Base-by-base conservation (phyloP, 2,888 invertebrate genomes). In the Gymnocheta viridis region DNA sequence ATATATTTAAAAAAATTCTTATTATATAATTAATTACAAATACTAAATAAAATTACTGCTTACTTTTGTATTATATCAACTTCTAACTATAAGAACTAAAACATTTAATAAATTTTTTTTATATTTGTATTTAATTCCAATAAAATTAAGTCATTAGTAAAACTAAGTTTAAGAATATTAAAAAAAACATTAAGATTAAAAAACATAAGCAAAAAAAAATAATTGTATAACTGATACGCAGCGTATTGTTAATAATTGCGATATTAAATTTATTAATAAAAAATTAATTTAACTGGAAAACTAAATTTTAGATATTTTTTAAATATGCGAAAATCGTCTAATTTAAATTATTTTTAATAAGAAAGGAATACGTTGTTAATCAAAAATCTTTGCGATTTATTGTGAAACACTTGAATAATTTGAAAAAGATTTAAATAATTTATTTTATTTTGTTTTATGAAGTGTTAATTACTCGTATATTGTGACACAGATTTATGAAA, bases 91-190 rank as follows among this genome's bases (percentile, higher is more conserved):
- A 74, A 64, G 41, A 56, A 49, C 35, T 32, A 60, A 38, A 62
- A 69, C 22, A 38, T n/a, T 38, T 41, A 77, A 27, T 38, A 27
- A 35, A 51, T 44, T 32, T 17, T 58, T 51, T 49, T 76, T 1
- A 29, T 17, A n/a, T 29, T 44, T 73, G 27, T 76, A 84, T 70
- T 77, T 44, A 60, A 73, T 56, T 70, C 22, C 51, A 81, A 74
- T 73, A 69, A 70, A 82, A 58, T 81, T 82, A 70, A 82, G 81
- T 85, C 82, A 86, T 85, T 79, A 83, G 62, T 82, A 58, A 66
- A 72, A 78, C 85, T 87, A 81, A 82, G 66, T 85, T 83, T 38
- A 85, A 86, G 80, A 41, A 64, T 19, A 73, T n/a, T n/a, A n/a
- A n/a, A 22, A 41, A 56, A 35, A 67, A 35, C 3, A 44, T 9